Base-by-base conservation (phyloP, 2,113 vertebrate genomes). In the Onychostruthus taczanowskii region DNA sequence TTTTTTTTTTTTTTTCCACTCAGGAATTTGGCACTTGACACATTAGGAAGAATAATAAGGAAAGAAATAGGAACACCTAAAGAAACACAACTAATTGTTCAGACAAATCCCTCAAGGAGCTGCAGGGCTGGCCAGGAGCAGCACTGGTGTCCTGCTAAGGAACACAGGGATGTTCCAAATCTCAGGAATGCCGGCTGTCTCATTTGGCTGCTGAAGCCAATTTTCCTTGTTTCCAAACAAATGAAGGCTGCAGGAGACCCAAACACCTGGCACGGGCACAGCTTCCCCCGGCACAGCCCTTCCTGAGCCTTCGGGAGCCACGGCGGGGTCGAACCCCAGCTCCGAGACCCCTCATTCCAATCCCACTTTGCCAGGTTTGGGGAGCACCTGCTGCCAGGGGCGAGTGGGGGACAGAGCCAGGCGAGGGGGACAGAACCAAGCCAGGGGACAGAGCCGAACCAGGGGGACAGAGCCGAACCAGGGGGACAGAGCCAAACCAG, bases 381-480 rank as follows among this genome's bases (percentile, higher is more conserved):
- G 37, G 33, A 62, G 39, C 44, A 49, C 30, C 78, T 11, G 52
- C 1, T 23, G 61, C 31, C 37, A 22, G 13, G 27, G 59, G 75
- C 0, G 35, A 41, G 35, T 2, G 17, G 44, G 46, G 23, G 30
- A 43, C 59, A 43, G 10, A 27, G 6, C 9, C n/a, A 9, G 3
- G 27, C 0, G 2, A 13, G n/a, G 8, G 72, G 33, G 9, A 35
- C 44, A n/a, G 44, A 67, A 7, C 10, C 10, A 8, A 12, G 12
- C 2, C 3, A 10, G 43, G 16, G 16, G 64, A 41, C 37, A 41
- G 27, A 28, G 4, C 8, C 37, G 7, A 9, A 8, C 15, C 17
- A 5, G 9, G 5, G 30, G n/a, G 10, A 50, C 67, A 30, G 24
- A 37, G 1, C 7, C 26, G 5, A 0, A 18, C 0, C 2, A 8